A percentile compares a stretch with the other conserved stretches of the same genome.
Evolutionary conservation across 1,140 invertebrate species (phyloP).

Genomic region (Musca vetustissima): DNA sequence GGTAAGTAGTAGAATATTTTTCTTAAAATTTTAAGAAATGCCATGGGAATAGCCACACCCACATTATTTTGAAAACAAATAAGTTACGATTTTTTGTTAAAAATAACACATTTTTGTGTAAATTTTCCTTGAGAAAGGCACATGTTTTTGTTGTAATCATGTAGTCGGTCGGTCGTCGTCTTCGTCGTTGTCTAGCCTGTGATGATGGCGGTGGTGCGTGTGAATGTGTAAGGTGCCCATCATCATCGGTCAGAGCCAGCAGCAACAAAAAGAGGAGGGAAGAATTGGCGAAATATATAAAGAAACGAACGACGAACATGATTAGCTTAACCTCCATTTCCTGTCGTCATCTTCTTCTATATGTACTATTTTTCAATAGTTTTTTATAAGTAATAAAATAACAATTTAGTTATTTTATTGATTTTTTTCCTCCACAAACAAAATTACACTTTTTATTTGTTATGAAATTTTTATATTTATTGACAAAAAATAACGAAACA

Average conservation of each 20-base stretch:
- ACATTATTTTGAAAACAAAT: neutral
- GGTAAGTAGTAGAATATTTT: conserved; percentile 72
- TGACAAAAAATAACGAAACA: too few species aligned
- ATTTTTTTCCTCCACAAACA: conserved; percentile 2
- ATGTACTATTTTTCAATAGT: neutral
- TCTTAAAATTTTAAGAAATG: neutral
- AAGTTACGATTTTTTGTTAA: neutral
- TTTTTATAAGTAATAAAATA: neutral
- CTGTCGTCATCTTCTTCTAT: neutral
- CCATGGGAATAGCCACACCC: conserved; percentile 6
- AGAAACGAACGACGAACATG: too few species aligned
- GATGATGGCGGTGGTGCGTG: neutral
- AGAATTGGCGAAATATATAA: conserved; percentile 13
- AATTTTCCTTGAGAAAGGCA: conserved; percentile 19
- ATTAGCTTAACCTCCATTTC: conserved; percentile 13
- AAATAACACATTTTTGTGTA: conserved; percentile 2
- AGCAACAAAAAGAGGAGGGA: neutral
- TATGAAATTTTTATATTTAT: neutral
- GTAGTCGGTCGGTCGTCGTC: too few species aligned
- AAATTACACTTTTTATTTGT: neutral
- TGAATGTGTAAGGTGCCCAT: neutral
- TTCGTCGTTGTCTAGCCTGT: too few species aligned
- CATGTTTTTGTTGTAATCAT: conserved; percentile 21
- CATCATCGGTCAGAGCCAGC: too few species aligned
- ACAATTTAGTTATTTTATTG: neutral